Percentiles rank a stretch among this genome's conserved stretches.
Conservation (phyloP, 2,888 invertebrate genomes). For the Mellilla xanthometata region DNA sequence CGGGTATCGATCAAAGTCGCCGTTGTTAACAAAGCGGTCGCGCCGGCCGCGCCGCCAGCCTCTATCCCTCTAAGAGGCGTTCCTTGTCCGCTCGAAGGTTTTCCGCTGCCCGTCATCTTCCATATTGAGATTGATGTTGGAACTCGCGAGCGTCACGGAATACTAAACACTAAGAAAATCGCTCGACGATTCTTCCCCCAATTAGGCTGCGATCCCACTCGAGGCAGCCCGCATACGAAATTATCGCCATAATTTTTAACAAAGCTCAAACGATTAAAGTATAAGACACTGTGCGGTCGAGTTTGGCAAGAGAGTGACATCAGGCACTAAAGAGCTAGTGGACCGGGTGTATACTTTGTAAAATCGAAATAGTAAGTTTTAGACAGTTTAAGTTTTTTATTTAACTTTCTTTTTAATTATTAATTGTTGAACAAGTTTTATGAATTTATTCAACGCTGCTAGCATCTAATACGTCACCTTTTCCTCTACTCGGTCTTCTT, state of each 20-base stretch:
- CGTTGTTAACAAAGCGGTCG: slow-evolving; percentile 46
- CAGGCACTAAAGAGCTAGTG: too few relatives aligned
- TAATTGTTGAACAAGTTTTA: too few relatives aligned
- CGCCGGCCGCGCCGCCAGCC: slow-evolving; percentile 7
- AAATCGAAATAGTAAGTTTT: too few relatives aligned
- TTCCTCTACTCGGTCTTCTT: too few relatives aligned
- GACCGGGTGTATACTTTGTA: too few relatives aligned
- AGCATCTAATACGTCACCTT: too few relatives aligned
- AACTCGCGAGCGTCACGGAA: slow-evolving; percentile 63
- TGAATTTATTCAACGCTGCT: too few relatives aligned
- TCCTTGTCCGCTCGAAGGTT: slow-evolving; percentile 67
- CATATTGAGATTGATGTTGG: slow-evolving; percentile 80
- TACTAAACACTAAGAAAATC: slow-evolving; percentile 61
- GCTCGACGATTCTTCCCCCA: slow-evolving; percentile 68
- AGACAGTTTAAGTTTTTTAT: too few relatives aligned
- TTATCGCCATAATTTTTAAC: slow-evolving; percentile 71
- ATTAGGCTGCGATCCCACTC: slow-evolving; percentile 69
- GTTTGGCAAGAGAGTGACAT: too few relatives aligned
- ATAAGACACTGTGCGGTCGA: too few relatives aligned
- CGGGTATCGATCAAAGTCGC: slow-evolving; percentile 61
- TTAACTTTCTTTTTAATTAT: too few relatives aligned
- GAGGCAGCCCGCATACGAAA: slow-evolving; percentile 73
- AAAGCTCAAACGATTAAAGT: slow-evolving; percentile 49
- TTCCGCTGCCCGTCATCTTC: slow-evolving; percentile 73
- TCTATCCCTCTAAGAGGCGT: slow-evolving; percentile 79